phyloP scores from a whole-genome alignment of 2,113 vertebrate species.

The Paedocypris sp. region DNA sequence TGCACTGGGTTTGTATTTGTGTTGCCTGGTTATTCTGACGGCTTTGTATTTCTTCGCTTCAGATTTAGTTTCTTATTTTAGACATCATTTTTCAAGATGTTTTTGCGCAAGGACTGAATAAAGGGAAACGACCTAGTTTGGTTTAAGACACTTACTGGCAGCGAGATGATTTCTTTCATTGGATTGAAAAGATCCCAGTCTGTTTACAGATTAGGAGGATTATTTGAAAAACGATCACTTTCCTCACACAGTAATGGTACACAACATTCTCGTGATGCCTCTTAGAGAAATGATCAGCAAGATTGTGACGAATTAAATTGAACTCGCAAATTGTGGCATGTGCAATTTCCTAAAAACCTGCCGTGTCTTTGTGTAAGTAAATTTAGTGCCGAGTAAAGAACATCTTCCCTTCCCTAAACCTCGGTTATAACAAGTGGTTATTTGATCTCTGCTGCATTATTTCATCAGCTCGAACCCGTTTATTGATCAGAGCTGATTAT shows the following conservation, averaged over 20 bases:
- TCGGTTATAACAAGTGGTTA: too few species aligned
- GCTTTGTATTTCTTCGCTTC: constrained; percentile 14
- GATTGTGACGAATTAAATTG: constrained; percentile 34
- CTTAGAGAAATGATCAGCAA: constrained; percentile 48
- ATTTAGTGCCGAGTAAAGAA: constrained; percentile 17
- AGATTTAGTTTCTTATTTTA: constrained; percentile 49
- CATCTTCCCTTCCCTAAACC: too few species aligned
- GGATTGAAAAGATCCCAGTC: constrained; percentile 51
- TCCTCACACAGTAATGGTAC: constrained; percentile 56
- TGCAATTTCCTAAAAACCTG: constrained; percentile 22
- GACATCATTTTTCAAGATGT: constrained; percentile 38
- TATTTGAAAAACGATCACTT: constrained; percentile 44
- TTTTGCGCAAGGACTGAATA: constrained; percentile 48
- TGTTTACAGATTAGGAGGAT: constrained; percentile 54
- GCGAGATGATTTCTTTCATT: constrained; percentile 56
- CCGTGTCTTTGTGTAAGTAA: constrained; percentile 27
- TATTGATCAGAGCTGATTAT: too few species aligned
- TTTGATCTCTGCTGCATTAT: too few species aligned
- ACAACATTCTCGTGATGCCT: constrained; percentile 55
- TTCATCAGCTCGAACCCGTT: too few species aligned
- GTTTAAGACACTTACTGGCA: constrained; percentile 47
- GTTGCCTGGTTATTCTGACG: background rate
- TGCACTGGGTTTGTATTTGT: constrained; percentile 12
- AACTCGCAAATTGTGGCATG: too few species aligned
- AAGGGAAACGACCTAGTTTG: constrained; percentile 59